Base-by-base conservation (phyloP, 2,888 invertebrate genomes). In the Vandiemenella viatica region DNA sequence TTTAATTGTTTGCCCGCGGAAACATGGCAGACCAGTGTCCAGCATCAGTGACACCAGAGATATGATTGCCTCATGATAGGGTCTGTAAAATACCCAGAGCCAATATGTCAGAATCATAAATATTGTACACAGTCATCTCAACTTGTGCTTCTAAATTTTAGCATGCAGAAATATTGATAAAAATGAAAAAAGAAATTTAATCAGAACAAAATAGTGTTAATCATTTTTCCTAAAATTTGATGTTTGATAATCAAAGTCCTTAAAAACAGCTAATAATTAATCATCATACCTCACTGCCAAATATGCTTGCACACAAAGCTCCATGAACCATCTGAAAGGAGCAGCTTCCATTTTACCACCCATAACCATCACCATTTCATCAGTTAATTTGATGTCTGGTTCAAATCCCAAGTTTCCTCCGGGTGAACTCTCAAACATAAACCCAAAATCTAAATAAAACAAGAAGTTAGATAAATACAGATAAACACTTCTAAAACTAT, bases 321-420 rank as follows among this genome's bases (percentile, higher is more conserved):
- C 93, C 68, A 93, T 90, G 71, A 98, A 99, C 93, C 97, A 96
- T 53, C 89, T 74, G 70, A 98, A 99, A 1, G 95, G 87, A 37
- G 90, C 85, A 1, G 97, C 92, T 61, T 97, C 97, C 83, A 92
- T 90, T 69, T 91, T 92, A 1, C 96, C 96, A 13, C 98, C 98
- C 98, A 99, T 98, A 45, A 99, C 91, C 79, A 92, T 88, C 48
- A 98, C 92, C 98, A 99, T 99, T 69, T 99, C 98, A 63, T 96
- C 93, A 0, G 97, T 98, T 45, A 99, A 71, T 67, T 99, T 99
- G 65, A 99, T 96, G 65, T 99, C 97, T 0, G 98, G 96, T 67
- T 99, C 98, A 68, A 97, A 99, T 41, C 97, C 96, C 45, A 98
- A 73, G 70, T 99, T 99, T 8, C 97, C 97, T 43, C 98, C 98